Conservation (phyloP, 30 jellyfish, hydroid and myxozoan genomes). For the Cassiopea andromeda region DNA sequence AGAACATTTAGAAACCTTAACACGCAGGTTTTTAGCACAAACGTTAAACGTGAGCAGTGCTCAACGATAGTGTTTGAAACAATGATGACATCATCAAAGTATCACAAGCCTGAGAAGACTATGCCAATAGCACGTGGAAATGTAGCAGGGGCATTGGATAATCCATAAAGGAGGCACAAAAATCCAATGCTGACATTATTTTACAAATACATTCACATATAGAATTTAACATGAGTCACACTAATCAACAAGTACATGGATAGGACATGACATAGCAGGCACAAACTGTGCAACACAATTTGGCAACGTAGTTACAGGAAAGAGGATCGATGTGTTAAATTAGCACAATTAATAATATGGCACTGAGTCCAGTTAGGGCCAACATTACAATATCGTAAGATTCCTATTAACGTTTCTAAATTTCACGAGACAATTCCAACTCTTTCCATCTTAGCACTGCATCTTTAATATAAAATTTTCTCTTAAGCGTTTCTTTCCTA, state of each 20-base stretch:
- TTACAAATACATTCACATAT: neutral
- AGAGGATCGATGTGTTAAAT: too few relatives aligned
- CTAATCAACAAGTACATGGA: too few relatives aligned
- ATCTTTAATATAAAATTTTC: too few relatives aligned
- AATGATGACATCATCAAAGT: conserved; percentile 57
- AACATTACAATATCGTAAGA: conserved; percentile 16
- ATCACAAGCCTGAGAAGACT: neutral
- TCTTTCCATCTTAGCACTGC: too few relatives aligned
- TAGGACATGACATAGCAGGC: too few relatives aligned
- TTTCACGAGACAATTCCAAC: too few relatives aligned
- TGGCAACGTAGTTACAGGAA: too few relatives aligned
- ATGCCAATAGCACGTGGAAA: conserved; percentile 29
- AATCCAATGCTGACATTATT: neutral
- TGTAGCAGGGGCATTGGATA: conserved; percentile 33
- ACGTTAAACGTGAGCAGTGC: conserved; percentile 15
- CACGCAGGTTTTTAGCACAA: conserved; percentile 3
- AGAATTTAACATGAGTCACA: too few relatives aligned
- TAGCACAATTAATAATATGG: neutral
- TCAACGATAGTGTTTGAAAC: conserved; percentile 26
- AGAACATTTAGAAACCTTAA: conserved; percentile 47
- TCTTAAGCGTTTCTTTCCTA: too few relatives aligned
- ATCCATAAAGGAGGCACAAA: conserved; percentile 14
- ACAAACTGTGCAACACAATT: too few relatives aligned
- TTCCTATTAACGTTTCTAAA: too few relatives aligned
- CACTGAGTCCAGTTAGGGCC: conserved; percentile 65